phyloP scores from a whole-genome alignment of 2,113 vertebrate species.

The Burhinus oedicnemus region DNA sequence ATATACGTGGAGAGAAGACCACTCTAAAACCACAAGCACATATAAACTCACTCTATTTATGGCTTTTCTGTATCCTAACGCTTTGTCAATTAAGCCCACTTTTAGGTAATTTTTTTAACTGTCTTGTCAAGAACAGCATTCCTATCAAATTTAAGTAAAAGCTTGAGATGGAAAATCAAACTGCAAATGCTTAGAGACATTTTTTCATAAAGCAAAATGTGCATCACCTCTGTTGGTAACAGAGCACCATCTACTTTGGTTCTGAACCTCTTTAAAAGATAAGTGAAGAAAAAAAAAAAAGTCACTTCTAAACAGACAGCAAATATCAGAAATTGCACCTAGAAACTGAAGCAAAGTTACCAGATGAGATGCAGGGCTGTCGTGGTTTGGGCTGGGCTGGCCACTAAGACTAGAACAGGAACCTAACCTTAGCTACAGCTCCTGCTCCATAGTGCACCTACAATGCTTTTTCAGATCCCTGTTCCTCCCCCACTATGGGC shows the following conservation, averaged over 20 bases:
- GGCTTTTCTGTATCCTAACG: background rate
- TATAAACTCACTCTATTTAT: background rate
- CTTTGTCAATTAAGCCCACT: background rate
- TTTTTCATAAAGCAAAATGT: background rate
- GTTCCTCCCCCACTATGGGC: background rate
- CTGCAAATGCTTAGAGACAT: background rate
- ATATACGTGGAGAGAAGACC: background rate
- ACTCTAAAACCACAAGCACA: background rate
- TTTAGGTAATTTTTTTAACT: background rate
- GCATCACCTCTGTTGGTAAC: background rate
- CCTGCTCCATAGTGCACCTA: rapidly evolving
- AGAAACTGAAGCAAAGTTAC: background rate
- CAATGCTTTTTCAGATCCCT: background rate
- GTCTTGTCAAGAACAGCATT: background rate
- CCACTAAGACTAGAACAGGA: background rate
- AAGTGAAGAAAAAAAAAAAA: background rate
- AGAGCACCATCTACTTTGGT: background rate
- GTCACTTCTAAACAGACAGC: background rate
- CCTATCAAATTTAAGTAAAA: background rate
- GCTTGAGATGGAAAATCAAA: background rate
- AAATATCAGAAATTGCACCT: background rate
- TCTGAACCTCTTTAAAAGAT: background rate
- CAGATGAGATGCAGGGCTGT: background rate
- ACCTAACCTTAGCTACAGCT: background rate
- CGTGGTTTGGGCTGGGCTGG: background rate